Percentiles rank a stretch among this genome's conserved stretches.
These are phyloP conservation scores for Hyposmocoma kahamanoa DNA, from an alignment of 1,140 invertebrate genomes.

Conservation along the genomic window DNA sequence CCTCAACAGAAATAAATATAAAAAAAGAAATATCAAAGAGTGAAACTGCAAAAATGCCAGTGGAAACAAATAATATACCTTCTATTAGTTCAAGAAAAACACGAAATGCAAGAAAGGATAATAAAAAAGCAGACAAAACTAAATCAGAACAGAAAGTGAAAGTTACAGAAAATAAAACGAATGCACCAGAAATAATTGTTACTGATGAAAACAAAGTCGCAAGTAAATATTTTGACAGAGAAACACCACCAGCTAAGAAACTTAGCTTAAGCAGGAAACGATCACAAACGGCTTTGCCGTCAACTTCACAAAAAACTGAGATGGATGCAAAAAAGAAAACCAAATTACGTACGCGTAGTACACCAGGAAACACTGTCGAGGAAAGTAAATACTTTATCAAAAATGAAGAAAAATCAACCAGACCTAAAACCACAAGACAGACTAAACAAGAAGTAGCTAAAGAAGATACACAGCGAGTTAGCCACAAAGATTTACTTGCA, in stretches of 20 bases:
- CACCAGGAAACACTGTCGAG: conserved; percentile 26
- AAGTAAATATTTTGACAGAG: conserved; percentile 48
- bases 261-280: conserved; percentile 34
- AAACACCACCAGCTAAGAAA: conserved; percentile 15
- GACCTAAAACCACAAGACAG: conserved; percentile 15
- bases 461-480: conserved; percentile 44
- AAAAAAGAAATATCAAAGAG: conserved; percentile 13
- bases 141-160: conserved; percentile 4
- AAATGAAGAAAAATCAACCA: conserved; percentile 14
- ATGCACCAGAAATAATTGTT: conserved; percentile 36
- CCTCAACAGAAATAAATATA: conserved; percentile 20
- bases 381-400: conserved; percentile 54
- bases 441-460: conserved; percentile 19
- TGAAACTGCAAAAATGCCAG: conserved; percentile 5
- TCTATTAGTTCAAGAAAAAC: conserved; percentile 8
- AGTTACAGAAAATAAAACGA: conserved; percentile 5
- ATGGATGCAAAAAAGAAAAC: conserved; percentile 14
- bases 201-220: conserved; percentile 33
- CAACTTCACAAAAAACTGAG: conserved; percentile 15
- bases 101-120: conserved; percentile 13
- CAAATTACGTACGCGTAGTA: conserved; percentile 44
- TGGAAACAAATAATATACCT: conserved; percentile 2
- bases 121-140: conserved; percentile 2
- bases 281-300: conserved; percentile 35
- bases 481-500: conserved; percentile 47